These are phyloP conservation scores for Urechis unicinctus DNA, from an alignment of 2,888 invertebrate species.

Conservation along the genomic window DNA sequence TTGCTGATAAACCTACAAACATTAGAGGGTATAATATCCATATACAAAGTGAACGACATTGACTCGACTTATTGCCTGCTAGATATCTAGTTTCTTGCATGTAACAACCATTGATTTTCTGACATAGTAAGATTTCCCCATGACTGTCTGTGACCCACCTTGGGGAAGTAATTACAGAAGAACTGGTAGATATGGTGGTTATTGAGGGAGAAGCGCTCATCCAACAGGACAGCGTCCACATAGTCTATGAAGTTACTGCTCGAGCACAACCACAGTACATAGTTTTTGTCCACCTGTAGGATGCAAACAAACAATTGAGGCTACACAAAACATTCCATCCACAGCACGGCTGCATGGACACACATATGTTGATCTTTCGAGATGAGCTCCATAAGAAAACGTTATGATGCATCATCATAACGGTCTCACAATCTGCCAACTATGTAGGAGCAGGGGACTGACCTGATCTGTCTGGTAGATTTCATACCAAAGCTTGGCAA, in stretches of 20 bases:
- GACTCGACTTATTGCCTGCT: not conserved
- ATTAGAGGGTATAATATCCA: not conserved
- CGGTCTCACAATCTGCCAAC: too few relatives aligned
- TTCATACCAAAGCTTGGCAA: constrained; percentile 76
- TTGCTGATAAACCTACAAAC: constrained; percentile 57
- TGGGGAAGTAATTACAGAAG: constrained; percentile 81
- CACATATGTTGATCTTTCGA: too few relatives aligned
- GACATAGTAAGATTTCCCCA: too few relatives aligned
- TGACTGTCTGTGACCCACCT: constrained; percentile 59
- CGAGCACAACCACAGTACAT: constrained; percentile 72
- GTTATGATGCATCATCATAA: too few relatives aligned
- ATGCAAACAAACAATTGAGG: too few relatives aligned
- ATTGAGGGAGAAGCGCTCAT: constrained; percentile 78
- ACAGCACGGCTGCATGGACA: too few relatives aligned
- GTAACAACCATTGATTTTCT: too few relatives aligned
- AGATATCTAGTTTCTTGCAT: too few relatives aligned
- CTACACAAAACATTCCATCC: too few relatives aligned
- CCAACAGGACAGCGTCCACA: constrained; percentile 79
- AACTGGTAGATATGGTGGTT: constrained; percentile 81
- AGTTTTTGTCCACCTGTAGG: constrained; percentile 68
- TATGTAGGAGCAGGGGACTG: too few relatives aligned
- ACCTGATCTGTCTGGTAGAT: constrained; percentile 55
- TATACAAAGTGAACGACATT: not conserved
- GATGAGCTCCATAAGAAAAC: too few relatives aligned
- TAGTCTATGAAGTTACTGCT: constrained; percentile 83